phyloP scores from a whole-genome alignment of 2,888 invertebrate genomes.

The Zhengitettix transpicula region DNA sequence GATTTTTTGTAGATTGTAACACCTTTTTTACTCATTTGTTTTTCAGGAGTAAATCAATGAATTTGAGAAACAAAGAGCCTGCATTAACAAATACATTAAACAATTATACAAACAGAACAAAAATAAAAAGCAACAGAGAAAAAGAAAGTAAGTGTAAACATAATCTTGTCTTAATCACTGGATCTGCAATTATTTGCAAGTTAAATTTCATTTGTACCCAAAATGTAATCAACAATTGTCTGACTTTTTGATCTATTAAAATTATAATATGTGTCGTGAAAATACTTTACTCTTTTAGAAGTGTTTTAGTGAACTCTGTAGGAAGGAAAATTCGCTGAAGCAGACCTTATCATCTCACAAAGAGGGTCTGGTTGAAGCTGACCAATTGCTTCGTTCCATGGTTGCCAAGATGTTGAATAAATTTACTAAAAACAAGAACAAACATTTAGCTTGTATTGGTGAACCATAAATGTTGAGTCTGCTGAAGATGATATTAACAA shows the following conservation, averaged over 20 bases:
- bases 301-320: no score
- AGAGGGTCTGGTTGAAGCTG: constrained; percentile 92
- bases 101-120: constrained; percentile 91
- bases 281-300: no score
- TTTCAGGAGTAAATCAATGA: constrained; percentile 55
- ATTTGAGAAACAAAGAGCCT: constrained; percentile 74
- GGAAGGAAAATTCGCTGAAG: no score
- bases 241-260: no score
- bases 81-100: constrained; percentile 90
- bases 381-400: constrained; percentile 92
- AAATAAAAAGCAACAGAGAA: constrained; percentile 82
- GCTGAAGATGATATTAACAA: no score
- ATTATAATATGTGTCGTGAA: no score
- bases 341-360: no score
- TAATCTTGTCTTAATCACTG: not conserved
- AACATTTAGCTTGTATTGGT: not conserved
- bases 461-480: no score
- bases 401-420: constrained; percentile 57
- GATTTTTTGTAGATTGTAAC: no score
- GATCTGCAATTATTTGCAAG: no score
- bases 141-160: constrained; percentile 57
- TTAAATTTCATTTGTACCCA: not conserved
- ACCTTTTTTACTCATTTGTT: not conserved
- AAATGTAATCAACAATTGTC: no score
- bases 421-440: not conserved